Conservation (phyloP, 2,888 invertebrate species). For the Dicyrtomina minuta region DNA sequence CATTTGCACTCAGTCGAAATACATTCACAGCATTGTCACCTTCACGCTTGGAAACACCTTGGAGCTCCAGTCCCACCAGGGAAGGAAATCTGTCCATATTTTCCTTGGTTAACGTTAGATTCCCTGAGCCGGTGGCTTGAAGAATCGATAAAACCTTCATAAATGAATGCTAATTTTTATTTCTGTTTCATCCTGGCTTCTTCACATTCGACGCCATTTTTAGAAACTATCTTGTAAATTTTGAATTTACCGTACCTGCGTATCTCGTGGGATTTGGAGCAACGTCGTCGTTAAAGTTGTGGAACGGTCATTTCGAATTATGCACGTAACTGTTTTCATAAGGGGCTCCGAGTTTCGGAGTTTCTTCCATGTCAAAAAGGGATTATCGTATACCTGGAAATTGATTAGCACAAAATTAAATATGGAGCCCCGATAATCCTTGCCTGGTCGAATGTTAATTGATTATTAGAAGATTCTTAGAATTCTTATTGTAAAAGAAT, state of each 20-base stretch:
- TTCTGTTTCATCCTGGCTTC: too few species aligned
- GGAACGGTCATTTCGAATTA: conserved; percentile 39
- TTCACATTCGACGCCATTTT: too few species aligned
- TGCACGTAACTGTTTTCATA: conserved; percentile 47
- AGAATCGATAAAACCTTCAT: conserved; percentile 60
- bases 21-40: conserved; percentile 32
- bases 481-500: neutral
- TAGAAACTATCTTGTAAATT: neutral
- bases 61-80: conserved; percentile 64
- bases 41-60: conserved; percentile 58
- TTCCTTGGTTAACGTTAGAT: conserved; percentile 59
- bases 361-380: conserved; percentile 19
- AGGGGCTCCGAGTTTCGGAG: conserved; percentile 26
- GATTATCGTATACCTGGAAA: conserved; percentile 47
- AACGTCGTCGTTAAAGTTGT: conserved; percentile 24
- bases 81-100: conserved; percentile 60
- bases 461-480: too few species aligned
- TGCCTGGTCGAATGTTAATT: too few species aligned
- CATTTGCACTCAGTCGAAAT: conserved; percentile 40
- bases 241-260: too few species aligned
- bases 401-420: neutral
- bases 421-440: too few species aligned
- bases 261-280: conserved; percentile 20
- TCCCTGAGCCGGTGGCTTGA: conserved; percentile 62
- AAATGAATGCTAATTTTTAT: conserved; percentile 2